Evolutionary conservation across 2,113 vertebrate species (phyloP).

Genomic region (Pagrus major): DNA sequence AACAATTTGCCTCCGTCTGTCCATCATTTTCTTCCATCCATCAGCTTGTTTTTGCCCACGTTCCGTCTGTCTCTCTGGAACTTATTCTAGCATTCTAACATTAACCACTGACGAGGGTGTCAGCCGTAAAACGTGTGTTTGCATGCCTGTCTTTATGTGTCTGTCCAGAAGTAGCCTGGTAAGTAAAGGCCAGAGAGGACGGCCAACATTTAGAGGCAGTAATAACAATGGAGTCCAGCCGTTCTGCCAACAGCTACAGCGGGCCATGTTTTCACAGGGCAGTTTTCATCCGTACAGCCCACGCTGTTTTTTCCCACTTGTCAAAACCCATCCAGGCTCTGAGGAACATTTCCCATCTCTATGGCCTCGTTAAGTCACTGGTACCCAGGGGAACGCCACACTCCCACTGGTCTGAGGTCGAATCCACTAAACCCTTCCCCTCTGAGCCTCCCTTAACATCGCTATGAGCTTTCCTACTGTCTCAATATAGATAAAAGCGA

Average conservation of each 20-base stretch:
- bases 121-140: constrained; percentile 51
- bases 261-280: constrained; percentile 65
- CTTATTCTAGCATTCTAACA: constrained; percentile 19
- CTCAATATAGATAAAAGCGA: constrained; percentile 55
- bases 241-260: constrained; percentile 74
- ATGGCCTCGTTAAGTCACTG: constrained; percentile 65
- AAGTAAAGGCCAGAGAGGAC: constrained; percentile 51
- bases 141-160: constrained; percentile 40
- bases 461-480: constrained; percentile 49
- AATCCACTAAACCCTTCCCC: constrained; percentile 58
- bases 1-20: neutral
- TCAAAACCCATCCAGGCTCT: constrained; percentile 70
- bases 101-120: constrained; percentile 12
- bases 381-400: constrained; percentile 47
- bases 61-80: constrained; percentile 25
- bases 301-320: constrained; percentile 69
- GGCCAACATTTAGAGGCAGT: constrained; percentile 67
- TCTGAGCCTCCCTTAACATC: constrained; percentile 48
- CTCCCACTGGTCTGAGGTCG: constrained; percentile 60
- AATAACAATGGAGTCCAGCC: constrained; percentile 72
- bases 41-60: neutral
- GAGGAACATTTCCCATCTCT: constrained; percentile 72
- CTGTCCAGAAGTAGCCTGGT: constrained; percentile 48
- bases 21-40: constrained; percentile 15
- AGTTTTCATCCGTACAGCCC: constrained; percentile 60